Conservation (phyloP, 92 coral and sea anemone species). For the Porites rus region DNA sequence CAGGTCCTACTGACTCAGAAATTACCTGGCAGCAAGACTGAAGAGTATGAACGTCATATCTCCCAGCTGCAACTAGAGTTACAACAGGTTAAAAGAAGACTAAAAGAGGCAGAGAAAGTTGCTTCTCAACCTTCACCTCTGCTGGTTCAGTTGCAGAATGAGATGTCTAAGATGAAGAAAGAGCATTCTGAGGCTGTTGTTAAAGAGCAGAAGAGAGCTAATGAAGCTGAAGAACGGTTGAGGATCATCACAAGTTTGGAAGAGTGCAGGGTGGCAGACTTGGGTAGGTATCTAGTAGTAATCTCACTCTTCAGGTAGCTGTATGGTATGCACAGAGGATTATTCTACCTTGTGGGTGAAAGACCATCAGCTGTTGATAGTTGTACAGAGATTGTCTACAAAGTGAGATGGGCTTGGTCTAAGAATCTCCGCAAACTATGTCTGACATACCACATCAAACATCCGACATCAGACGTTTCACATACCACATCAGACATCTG, state of each 20-base stretch:
- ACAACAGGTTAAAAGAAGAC: constrained; percentile 62
- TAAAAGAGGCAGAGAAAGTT: constrained; percentile 74
- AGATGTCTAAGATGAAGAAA: constrained; percentile 89
- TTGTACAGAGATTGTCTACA: too few relatives aligned
- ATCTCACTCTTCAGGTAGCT: too few relatives aligned
- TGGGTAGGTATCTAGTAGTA: constrained; percentile 62
- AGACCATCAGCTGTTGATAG: too few relatives aligned
- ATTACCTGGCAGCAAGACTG: constrained; percentile 76
- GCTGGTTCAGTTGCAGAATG: constrained; percentile 80
- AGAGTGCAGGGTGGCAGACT: constrained; percentile 94
- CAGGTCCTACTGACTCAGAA: constrained; percentile 56
- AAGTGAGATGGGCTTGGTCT: too few relatives aligned
- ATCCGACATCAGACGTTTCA: too few relatives aligned
- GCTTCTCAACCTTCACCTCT: constrained; percentile 86
- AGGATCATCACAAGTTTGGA: constrained; percentile 87
- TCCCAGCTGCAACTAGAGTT: constrained; percentile 69
- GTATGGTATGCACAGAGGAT: too few relatives aligned
- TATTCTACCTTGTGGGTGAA: too few relatives aligned
- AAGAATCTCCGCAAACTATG: too few relatives aligned
- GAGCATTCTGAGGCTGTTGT: constrained; percentile 84
- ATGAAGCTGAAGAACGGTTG: constrained; percentile 93
- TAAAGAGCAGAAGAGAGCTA: constrained; percentile 91
- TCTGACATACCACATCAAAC: too few relatives aligned
- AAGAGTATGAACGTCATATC: constrained; percentile 78
- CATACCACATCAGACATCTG: too few relatives aligned